A percentile compares a stretch with the other conserved stretches of the same genome.
Conservation (phyloP, 2,113 vertebrate species). For the Thamnaconus septentrionalis region DNA sequence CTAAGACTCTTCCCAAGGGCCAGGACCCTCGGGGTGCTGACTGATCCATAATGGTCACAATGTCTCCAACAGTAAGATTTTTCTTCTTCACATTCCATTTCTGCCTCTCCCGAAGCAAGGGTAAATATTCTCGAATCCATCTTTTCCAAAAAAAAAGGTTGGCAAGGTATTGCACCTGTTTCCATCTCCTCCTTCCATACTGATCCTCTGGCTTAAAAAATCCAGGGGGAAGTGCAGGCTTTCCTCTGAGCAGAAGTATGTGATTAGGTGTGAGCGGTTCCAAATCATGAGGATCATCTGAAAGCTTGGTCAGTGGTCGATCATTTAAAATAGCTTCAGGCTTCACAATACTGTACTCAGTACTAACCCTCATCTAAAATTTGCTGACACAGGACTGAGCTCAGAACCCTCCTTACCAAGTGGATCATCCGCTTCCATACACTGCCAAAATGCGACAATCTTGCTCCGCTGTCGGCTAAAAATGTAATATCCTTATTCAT, state of each 20-base stretch:
- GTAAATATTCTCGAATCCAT: neutral
- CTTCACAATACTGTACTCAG: neutral
- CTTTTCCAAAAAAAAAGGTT: constrained; percentile 1
- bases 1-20: neutral
- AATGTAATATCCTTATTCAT: too few relatives aligned
- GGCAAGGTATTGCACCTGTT: neutral
- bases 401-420: neutral
- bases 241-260: neutral
- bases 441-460: constrained; percentile 1
- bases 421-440: neutral
- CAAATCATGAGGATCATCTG: neutral
- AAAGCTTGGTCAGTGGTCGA: neutral
- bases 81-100: neutral
- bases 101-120: neutral
- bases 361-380: neutral
- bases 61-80: neutral
- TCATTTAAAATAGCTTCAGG: neutral
- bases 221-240: neutral
- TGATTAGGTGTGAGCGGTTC: neutral
- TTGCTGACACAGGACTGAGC: neutral
- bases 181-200: neutral
- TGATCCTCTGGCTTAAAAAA: neutral
- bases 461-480: too few relatives aligned
- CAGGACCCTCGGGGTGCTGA: neutral
- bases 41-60: neutral